Conservation (phyloP, 2,113 vertebrate genomes). For the Microtus oregoni region DNA sequence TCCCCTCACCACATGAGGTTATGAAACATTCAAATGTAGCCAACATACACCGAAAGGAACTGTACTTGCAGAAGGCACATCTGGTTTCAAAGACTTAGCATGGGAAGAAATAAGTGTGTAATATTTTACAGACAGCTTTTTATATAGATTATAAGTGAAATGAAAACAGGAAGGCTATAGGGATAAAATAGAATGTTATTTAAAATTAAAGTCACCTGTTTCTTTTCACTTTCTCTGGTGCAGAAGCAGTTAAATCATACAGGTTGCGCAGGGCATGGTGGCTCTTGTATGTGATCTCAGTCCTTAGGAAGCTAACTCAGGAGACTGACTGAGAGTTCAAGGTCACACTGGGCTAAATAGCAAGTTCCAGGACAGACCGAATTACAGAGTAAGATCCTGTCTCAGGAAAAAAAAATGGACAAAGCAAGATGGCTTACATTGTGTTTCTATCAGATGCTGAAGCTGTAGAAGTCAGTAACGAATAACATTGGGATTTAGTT, state of each 20-base stretch:
- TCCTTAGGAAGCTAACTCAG: neutral
- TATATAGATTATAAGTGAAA: neutral
- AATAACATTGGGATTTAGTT: neutral
- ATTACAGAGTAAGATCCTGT: neutral
- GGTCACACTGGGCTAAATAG: neutral
- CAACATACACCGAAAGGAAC: neutral
- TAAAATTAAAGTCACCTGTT: slow-evolving; percentile 6
- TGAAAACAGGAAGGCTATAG: neutral
- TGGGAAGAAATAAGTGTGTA: neutral
- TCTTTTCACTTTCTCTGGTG: neutral
- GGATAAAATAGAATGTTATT: neutral
- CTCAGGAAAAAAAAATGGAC: neutral
- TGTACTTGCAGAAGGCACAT: neutral
- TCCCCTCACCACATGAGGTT: neutral
- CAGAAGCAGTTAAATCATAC: neutral
- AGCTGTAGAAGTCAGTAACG: neutral
- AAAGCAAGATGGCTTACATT: neutral
- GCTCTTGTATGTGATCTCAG: neutral
- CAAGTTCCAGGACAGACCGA: neutral
- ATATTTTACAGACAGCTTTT: neutral
- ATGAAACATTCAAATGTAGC: neutral
- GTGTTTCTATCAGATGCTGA: neutral
- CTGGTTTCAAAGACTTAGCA: neutral
- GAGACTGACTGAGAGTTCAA: neutral
- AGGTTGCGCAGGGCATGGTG: neutral